phyloP scores from a whole-genome alignment of 2,797 vertebrate genomes.

The Parambassis ranga region DNA sequence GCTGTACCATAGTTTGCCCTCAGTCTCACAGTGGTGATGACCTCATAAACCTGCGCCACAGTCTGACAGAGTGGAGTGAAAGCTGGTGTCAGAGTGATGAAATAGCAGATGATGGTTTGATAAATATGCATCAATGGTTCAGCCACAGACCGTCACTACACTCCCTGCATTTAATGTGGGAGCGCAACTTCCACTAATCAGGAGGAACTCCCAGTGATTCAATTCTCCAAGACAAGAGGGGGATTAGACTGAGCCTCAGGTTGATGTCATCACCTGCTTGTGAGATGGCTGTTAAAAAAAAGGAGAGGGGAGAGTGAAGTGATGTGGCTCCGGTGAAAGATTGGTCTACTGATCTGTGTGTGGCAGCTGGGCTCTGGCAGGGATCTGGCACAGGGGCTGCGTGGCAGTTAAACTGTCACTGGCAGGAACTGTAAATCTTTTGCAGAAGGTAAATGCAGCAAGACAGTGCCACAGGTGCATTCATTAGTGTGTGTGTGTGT shows the following conservation, averaged over 20 bases:
- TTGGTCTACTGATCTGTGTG: constrained; percentile 57
- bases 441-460: constrained; percentile 64
- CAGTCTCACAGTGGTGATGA: constrained; percentile 42
- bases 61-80: constrained; percentile 15
- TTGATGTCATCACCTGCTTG: constrained; percentile 20
- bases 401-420: constrained; percentile 78
- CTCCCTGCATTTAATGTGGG: constrained; percentile 29
- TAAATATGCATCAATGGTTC: constrained; percentile 44
- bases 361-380: constrained; percentile 69
- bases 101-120: constrained; percentile 54
- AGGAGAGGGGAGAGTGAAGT: constrained; percentile 17
- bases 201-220: constrained; percentile 16
- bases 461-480: constrained; percentile 64
- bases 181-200: constrained; percentile 28
- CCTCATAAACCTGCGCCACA: constrained; percentile 57
- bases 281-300: constrained; percentile 29
- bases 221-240: neutral
- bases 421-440: constrained; percentile 65
- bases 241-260: neutral
- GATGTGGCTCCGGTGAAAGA: constrained; percentile 55
- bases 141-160: constrained; percentile 52
- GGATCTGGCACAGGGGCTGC: constrained; percentile 46
- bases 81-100: constrained; percentile 43
- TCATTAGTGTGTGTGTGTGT: neutral
- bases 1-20: constrained; percentile 12